Conservation (phyloP, 2,888 invertebrate genomes). For the Salpingus planirostris region DNA sequence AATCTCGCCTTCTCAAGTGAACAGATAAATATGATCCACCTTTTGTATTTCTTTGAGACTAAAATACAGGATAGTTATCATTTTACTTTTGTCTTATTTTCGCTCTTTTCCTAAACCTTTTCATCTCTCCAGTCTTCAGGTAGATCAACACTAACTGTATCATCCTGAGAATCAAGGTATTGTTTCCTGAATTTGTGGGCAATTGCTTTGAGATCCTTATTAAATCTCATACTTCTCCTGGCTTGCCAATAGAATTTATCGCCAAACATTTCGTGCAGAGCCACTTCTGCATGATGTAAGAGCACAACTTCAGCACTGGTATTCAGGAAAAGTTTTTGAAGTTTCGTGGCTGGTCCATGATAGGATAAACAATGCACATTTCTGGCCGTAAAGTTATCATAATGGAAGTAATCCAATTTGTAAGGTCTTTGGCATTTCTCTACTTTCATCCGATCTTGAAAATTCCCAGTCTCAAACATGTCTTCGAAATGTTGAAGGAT, state of each 20-base stretch:
- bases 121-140: slow-evolving; percentile 55
- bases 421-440: slow-evolving; percentile 45
- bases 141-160: slow-evolving; percentile 49
- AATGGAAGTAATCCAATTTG: slow-evolving; percentile 60
- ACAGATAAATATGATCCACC: slow-evolving; percentile 72
- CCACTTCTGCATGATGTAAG: slow-evolving; percentile 76
- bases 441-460: slow-evolving; percentile 72
- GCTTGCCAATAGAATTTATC: slow-evolving; percentile 75
- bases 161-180: slow-evolving; percentile 55
- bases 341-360: slow-evolving; percentile 64
- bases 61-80: no score
- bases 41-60: slow-evolving; percentile 44
- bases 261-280: slow-evolving; percentile 82
- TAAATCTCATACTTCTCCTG: slow-evolving; percentile 86
- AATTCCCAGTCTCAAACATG: slow-evolving; percentile 72
- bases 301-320: slow-evolving; percentile 48
- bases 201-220: slow-evolving; percentile 52
- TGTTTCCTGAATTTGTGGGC: slow-evolving; percentile 59
- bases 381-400: slow-evolving; percentile 55
- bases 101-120: slow-evolving; percentile 45
- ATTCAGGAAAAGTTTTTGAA: slow-evolving; percentile 52
- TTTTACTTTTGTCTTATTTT: no score
- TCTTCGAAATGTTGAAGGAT: slow-evolving; percentile 78
- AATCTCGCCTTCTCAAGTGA: slow-evolving; percentile 86
- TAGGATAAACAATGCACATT: slow-evolving; percentile 70